Evolutionary conservation across 2,113 vertebrate species (phyloP), one percentile per base, ranked within the genome.

Genomic region (Sus scrofa): DNA sequence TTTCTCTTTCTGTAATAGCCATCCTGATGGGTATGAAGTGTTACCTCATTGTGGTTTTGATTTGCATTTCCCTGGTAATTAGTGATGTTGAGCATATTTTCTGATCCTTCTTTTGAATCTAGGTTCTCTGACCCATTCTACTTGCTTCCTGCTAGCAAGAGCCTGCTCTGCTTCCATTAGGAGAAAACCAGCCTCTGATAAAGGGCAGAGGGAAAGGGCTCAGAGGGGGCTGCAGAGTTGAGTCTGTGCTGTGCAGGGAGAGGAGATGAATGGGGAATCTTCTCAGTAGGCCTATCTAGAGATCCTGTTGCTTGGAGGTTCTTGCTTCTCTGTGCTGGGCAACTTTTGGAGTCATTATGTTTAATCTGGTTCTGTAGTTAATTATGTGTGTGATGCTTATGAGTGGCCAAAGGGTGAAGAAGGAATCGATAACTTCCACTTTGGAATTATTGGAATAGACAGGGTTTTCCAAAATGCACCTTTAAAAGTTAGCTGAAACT

Each of bases 401-500:
- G 82, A 11, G 20, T 11, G 67, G 30, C 68, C 82, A 62, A 8
- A 9, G 15, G 18, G 34, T 22, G 34, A 83, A 34, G 26, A 26
- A 74, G 52, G 26, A 83, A 60, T 87, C 32, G 19, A 27, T 77
- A 63, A 16, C 26, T 26, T 71, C 3, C 24, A 24, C 37, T 26
- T 71, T 68, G 62, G 68, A 60, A 75, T 52, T 68, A 26, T 14
- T 54, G 30, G 62, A 87, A 60, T 1, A 12, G 39, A 4, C 50
- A 32, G 65, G 39, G 32, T 82, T 67, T 95, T 67, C 70, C 26
- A 60, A 67, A 73, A 13, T 82, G 32, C 7, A 32, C 19, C 73
- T 82, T 44, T 56, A 50, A 44, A 92, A 37, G 8, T 67, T 73
- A 87, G 89, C 2, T 93, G 75, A 54, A 81, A 89, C 12, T 96